These are phyloP conservation scores for Polypedilum vanderplanki DNA, from an alignment of 1,140 invertebrate species.

Conservation along the genomic window DNA sequence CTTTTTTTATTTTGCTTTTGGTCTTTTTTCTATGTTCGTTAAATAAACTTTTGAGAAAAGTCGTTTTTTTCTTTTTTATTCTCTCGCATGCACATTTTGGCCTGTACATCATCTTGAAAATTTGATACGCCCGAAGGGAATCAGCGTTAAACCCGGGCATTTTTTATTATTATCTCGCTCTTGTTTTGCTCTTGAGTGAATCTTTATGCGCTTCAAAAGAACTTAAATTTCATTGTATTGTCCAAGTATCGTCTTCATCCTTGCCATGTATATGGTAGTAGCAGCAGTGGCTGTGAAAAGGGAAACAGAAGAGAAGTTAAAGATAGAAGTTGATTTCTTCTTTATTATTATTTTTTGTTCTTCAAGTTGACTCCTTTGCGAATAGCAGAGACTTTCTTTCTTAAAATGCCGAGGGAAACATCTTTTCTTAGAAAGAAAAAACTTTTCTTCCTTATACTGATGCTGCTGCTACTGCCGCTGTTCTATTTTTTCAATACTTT, in stretches of 20 bases:
- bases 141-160: background rate
- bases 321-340: background rate
- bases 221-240: conserved; percentile 3
- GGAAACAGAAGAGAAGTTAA: background rate
- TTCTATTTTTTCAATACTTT: background rate
- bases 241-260: background rate
- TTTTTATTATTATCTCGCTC: background rate
- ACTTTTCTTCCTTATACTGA: too few species aligned
- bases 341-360: background rate
- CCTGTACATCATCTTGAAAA: background rate
- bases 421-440: background rate
- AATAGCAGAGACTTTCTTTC: background rate
- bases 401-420: background rate
- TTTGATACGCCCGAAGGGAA: conserved; percentile 16
- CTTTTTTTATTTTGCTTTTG: background rate
- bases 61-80: background rate
- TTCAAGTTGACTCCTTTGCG: background rate
- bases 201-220: background rate
- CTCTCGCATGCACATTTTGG: background rate
- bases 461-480: too few species aligned
- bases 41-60: conserved; percentile 13
- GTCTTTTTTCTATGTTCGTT: background rate
- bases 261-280: background rate
- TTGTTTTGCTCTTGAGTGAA: background rate
- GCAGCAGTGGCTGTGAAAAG: background rate